Evolutionary conservation across 2,113 vertebrate genomes (phyloP), one percentile per base, ranked within the genome.

Genomic region (Nibea coibor): DNA sequence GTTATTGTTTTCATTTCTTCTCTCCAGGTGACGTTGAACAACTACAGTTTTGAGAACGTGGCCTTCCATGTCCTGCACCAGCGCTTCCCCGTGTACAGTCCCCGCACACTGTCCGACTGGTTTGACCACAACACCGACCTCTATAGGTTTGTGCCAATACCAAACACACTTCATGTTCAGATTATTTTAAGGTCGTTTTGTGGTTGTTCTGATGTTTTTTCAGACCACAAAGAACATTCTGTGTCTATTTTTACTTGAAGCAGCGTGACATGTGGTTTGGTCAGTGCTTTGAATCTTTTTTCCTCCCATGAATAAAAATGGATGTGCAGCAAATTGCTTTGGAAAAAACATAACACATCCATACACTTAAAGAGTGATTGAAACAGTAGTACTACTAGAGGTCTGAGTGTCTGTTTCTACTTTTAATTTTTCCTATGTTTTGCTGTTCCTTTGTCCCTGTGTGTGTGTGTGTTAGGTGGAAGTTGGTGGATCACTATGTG

Each of bases 31-130:
- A 94, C 96, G n/a, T 83, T 99, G 72, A 99, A 95, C 62, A 98
- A 96, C 92, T 99, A 99, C 89, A 96, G 95, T 17, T 99, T 99
- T 94, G 97, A 99, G 95, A 99, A 98, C 0, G 98, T 99, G 91
- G 97, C 96, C 42, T 99, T 99, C 92, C 97, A 99, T 59, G 85
- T 99, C 70, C 97, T 99, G 79, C 98, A 99, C 93, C 97, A 98
- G 78, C 97, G 98, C 71, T 99, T 98, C 86, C 97, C 98, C 48
- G 91, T 97, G 5, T 98, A 96, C 92, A 97, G 95, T 8, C 95
- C 95, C 67, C 97, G 97, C 57, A 96, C 96, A 15, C 95, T 99
- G 78, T 99, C 98, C 2, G 97, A 99, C 93, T 99, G 98, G 98
- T 99, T 99, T 84, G 97, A 99, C 94, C 96, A 98, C 93, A 96